Evolutionary conservation across 2,888 invertebrate species (phyloP).

Genomic region (Dicyrtomina minuta): DNA sequence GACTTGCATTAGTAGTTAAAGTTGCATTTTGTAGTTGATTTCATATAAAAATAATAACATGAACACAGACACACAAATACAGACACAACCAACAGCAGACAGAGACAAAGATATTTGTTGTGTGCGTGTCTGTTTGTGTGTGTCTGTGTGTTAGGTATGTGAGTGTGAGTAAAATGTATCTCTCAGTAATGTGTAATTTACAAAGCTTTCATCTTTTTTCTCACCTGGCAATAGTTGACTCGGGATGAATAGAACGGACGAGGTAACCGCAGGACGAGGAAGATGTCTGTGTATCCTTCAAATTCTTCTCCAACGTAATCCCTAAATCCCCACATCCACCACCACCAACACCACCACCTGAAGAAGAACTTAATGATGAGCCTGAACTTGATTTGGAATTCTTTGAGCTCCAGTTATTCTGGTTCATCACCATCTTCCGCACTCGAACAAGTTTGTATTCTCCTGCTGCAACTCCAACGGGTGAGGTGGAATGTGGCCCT

Average conservation of each 20-base stretch:
- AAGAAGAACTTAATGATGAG: constrained; percentile 1
- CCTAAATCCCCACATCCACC: constrained; percentile 34
- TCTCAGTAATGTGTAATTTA: too few relatives aligned
- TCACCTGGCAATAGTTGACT: constrained; percentile 61
- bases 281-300: constrained; percentile 61
- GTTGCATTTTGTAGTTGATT: too few relatives aligned
- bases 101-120: neutral
- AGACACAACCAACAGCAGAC: too few relatives aligned
- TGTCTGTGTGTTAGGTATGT: neutral
- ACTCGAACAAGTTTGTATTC: constrained; percentile 51
- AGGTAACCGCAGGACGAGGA: constrained; percentile 59
- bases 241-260: constrained; percentile 60
- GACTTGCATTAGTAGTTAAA: too few relatives aligned
- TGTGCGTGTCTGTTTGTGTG: too few relatives aligned
- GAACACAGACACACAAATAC: too few relatives aligned
- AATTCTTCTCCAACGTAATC: constrained; percentile 57
- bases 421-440: constrained; percentile 32
- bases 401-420: neutral
- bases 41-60: too few relatives aligned
- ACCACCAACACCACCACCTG: neutral
- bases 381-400: neutral
- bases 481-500: neutral
- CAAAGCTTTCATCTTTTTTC: too few relatives aligned
- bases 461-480: constrained; percentile 31
- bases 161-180: neutral